Conservation (phyloP, 2,888 invertebrate species). For the Suillia variegata region DNA sequence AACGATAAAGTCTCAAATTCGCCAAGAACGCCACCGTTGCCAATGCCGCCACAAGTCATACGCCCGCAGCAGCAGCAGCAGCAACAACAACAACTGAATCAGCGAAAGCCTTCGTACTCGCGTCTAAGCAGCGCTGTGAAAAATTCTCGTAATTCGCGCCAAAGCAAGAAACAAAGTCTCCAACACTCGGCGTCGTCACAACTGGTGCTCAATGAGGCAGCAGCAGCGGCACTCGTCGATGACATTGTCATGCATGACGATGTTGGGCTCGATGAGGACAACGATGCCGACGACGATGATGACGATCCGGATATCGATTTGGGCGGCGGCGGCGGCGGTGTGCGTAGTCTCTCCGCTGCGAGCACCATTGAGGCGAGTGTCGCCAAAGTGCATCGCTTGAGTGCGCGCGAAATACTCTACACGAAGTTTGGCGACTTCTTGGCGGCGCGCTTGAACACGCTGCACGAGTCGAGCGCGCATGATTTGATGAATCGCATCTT, state of each 20-base stretch:
- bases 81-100: too few relatives aligned
- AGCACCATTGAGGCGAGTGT: constrained; percentile 3
- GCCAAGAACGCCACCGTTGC: constrained; percentile 29
- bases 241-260: constrained; percentile 47
- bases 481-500: constrained; percentile 57
- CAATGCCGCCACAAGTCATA: constrained; percentile 29
- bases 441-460: constrained; percentile 55
- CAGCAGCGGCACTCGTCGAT: constrained; percentile 18
- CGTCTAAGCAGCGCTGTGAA: neutral
- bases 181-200: neutral
- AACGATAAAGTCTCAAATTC: constrained; percentile 7
- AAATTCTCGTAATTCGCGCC: neutral
- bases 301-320: constrained; percentile 25
- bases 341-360: constrained; percentile 8
- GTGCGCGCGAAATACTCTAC: constrained; percentile 51
- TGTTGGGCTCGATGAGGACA: constrained; percentile 34
- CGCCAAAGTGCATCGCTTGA: constrained; percentile 28
- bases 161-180: neutral
- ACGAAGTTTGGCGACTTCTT: constrained; percentile 56
- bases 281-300: constrained; percentile 15
- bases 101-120: neutral
- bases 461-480: constrained; percentile 54
- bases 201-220: neutral
- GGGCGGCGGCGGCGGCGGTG: constrained; percentile 19
- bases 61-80: too few relatives aligned